These are phyloP conservation scores for Bucorvus abyssinicus DNA, from an alignment of 2,797 vertebrate genomes.

Conservation along the genomic window DNA sequence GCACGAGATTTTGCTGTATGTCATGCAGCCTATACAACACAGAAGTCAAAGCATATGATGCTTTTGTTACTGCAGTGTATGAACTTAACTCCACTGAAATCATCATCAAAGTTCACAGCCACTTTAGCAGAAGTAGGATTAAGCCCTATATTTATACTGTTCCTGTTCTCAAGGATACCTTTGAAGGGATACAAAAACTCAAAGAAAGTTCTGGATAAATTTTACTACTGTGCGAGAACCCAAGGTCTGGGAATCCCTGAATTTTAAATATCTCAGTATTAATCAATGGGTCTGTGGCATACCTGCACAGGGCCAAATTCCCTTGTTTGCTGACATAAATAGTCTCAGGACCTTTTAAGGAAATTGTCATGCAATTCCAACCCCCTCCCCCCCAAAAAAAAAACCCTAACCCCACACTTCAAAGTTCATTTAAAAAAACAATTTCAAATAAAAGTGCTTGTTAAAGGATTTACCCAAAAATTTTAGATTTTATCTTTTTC, in stretches of 20 bases:
- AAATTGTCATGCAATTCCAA: not conserved
- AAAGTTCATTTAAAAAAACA: not conserved
- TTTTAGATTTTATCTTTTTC: not conserved
- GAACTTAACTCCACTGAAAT: not conserved
- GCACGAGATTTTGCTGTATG: not conserved
- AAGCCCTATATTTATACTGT: not conserved
- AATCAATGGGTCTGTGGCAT: not conserved
- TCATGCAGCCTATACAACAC: accelerated
- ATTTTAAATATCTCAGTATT: not conserved
- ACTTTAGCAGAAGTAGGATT: not conserved
- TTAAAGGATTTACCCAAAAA: not conserved
- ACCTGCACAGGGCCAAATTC: not conserved
- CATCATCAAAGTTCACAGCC: not conserved
- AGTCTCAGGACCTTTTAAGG: not conserved
- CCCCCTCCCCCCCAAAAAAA: too few relatives aligned
- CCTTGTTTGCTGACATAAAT: not conserved
- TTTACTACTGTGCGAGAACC: not conserved
- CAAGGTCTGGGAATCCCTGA: not conserved
- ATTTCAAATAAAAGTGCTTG: not conserved
- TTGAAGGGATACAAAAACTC: not conserved
- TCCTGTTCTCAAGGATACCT: not conserved
- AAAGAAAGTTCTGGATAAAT: not conserved
- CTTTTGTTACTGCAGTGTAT: not conserved
- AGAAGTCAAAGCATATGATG: not conserved
- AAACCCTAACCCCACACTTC: not conserved